Evolutionary conservation across 2,888 invertebrate genomes (phyloP).

Genomic region (Patella pellucida): DNA sequence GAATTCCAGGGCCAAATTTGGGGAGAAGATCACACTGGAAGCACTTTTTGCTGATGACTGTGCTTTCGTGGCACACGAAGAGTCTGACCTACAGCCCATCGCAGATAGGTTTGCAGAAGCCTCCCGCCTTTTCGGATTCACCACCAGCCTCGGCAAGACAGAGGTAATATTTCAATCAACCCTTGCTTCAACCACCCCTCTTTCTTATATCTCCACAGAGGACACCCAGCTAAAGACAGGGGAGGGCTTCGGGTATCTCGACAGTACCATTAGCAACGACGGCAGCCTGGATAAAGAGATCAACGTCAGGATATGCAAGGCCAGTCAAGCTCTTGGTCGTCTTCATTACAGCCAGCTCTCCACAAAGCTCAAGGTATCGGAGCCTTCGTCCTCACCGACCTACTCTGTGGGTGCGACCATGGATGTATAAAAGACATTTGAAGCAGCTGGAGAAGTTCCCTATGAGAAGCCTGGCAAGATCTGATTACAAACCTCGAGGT

Average conservation of each 20-base stretch:
- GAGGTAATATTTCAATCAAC: slow-evolving; percentile 8
- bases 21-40: not conserved
- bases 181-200: not conserved
- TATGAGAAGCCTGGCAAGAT: slow-evolving; percentile 17
- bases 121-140: not conserved
- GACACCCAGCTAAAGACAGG: not conserved
- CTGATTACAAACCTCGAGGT: slow-evolving; percentile 12
- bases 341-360: no score
- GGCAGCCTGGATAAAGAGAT: no score
- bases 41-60: not conserved
- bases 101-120: not conserved
- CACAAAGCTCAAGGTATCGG: no score
- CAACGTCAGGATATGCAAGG: no score
- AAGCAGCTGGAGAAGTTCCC: no score
- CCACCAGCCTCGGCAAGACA: slow-evolving; percentile 7
- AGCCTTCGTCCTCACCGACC: no score
- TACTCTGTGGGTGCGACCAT: no score
- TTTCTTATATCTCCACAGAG: not conserved
- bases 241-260: slow-evolving; percentile 11
- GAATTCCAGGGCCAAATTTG: slow-evolving; percentile 3
- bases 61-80: not conserved
- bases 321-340: no score
- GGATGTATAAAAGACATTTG: no score
- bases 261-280: no score
- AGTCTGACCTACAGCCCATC: not conserved